phyloP scores from a whole-genome alignment of 2,113 vertebrate genomes.

The Penelope pileata region DNA sequence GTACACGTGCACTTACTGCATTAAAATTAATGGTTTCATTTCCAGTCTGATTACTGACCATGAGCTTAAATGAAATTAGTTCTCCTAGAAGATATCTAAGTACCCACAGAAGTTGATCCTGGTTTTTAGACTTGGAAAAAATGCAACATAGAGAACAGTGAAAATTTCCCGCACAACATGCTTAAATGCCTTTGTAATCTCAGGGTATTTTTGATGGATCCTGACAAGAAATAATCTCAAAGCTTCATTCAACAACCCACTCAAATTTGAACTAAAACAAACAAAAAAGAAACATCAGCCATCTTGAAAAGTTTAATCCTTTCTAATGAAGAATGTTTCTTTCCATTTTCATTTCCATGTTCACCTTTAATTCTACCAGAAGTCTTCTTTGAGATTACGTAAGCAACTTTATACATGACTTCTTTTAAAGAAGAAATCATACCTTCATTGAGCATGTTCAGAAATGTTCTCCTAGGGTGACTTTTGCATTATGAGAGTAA shows the following conservation, averaged over 20 bases:
- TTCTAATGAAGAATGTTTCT: slow-evolving; percentile 36
- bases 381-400: not conserved
- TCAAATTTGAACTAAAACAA: slow-evolving; percentile 16
- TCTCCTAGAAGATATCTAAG: not conserved
- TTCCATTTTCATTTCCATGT: not conserved
- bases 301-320: slow-evolving; percentile 31
- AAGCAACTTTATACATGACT: not conserved
- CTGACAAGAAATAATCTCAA: slow-evolving; percentile 47
- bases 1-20: not conserved
- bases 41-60: slow-evolving; percentile 42
- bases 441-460: not conserved
- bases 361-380: slow-evolving; percentile 29
- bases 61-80: slow-evolving; percentile 27
- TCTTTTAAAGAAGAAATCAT: not conserved
- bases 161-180: not conserved
- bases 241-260: slow-evolving; percentile 17
- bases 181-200: not conserved
- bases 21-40: slow-evolving; percentile 55
- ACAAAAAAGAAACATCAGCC: not conserved
- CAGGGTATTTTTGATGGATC: not conserved
- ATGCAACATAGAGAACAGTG: not conserved
- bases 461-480: not conserved
- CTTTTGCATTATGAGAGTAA: not conserved
- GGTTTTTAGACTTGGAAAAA: slow-evolving; percentile 5
- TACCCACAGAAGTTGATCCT: not conserved